Evolutionary conservation across 2,888 invertebrate species (phyloP), one percentile per base, ranked within the genome.

Genomic region (Nomada lathburiana): DNA sequence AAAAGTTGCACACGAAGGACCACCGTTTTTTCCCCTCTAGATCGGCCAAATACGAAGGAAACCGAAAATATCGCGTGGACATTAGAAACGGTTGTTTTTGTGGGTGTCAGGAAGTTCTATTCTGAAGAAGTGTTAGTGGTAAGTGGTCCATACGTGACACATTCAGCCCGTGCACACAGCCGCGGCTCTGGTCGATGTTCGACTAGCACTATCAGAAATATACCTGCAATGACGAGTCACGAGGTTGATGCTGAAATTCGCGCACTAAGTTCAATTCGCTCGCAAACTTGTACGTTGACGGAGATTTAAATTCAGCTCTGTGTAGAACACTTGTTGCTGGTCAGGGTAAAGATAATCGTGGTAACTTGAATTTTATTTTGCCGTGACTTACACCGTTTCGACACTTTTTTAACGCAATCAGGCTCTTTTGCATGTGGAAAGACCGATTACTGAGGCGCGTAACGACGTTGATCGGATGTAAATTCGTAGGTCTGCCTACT

Each of bases 281-380:
- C 29, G 2, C 4, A 13, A 62, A 52, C 11, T 57, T 13, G 9
- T 68, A 18, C n/a, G 13, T 20, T 11, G 53, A 18, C 59, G 55
- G 29, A 44, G 42, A 52, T 44, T 68, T 20, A 23, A 59, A 53
- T 18, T 13, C 36, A 67, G 5, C 52, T 26, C 65, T 47, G 53
- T 29, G 36, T 62, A 36, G 36, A 47, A 82, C 80, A 82, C 82
- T 82, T 82, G 82, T 82, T 82, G 82, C 80, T 63, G 44, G 11
- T 10, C 16, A 26, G 13, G 20, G 52, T 11, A 23, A 62, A 77
- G 55, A 77, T 20, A 68, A 63, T 70, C 76, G 47, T 20, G 36
- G 16, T 26, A 36, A 55, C 11, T 20, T 16, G 16, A 55, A 65
- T 23, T 26, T 20, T 44, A 23, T 23, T 16, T 63, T 3, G 26